These are phyloP conservation scores for Leptogaster cylindrica DNA, from an alignment of 2,888 invertebrate species.

Conservation along the genomic window DNA sequence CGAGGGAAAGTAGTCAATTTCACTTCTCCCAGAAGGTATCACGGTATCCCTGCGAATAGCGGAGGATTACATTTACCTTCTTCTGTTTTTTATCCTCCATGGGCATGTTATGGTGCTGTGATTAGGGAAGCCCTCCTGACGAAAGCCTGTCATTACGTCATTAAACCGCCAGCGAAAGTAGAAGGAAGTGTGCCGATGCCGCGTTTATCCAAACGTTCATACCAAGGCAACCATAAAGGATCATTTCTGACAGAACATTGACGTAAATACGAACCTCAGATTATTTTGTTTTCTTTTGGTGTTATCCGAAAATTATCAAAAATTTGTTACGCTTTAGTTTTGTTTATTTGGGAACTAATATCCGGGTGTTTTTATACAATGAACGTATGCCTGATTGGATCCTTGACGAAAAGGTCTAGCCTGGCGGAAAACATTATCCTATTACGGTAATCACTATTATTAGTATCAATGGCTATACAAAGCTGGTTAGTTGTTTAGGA, in stretches of 20 bases:
- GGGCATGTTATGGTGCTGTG: neutral
- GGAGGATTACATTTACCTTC: neutral
- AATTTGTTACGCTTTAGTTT: conserved; percentile 45
- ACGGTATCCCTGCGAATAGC: too few species aligned
- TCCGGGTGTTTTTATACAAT: neutral
- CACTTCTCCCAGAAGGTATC: too few species aligned
- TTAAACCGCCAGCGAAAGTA: neutral
- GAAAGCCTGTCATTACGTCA: conserved; percentile 14
- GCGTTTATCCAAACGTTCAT: neutral
- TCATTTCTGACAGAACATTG: conserved; percentile 43
- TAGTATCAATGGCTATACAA: too few species aligned
- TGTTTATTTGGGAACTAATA: neutral
- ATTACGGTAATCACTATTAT: neutral
- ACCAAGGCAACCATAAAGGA: neutral
- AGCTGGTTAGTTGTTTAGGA: too few species aligned
- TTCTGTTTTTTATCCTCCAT: neutral
- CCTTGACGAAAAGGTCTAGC: neutral
- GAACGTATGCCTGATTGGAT: conserved; percentile 9
- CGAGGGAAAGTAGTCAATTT: too few species aligned
- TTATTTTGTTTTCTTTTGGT: conserved; percentile 30
- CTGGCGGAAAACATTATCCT: conserved; percentile 8
- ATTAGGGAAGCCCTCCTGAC: conserved; percentile 3
- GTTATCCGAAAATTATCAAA: conserved; percentile 44
- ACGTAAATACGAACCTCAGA: conserved; percentile 44
- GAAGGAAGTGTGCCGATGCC: conserved; percentile 21